Evolutionary conservation across 2,888 invertebrate species (phyloP), one percentile per base, ranked within the genome.

Genomic region (Spisula solida): DNA sequence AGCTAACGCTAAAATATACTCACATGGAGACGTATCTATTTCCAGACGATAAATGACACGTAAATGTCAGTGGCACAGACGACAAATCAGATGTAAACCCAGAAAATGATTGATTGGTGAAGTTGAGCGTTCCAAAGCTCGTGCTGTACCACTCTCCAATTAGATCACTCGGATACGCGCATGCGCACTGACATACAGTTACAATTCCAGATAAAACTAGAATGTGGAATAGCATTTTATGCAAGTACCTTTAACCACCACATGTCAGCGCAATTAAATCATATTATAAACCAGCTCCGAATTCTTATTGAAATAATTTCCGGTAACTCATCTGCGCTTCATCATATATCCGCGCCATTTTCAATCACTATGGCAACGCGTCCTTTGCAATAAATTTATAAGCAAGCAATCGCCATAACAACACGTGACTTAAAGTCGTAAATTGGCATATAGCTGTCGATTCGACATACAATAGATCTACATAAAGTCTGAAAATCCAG

Each of bases 101-200:
- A 20, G 91, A 89, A 86, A 93, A 92, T 34, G 92, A 91, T 41
- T 88, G 81, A 18, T 88, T 90, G 20, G 81, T 85, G 81, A 93
- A 93, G 70, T 92, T 93, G 81, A 94, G 85, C 47, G 90, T 90
- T 2, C 93, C 94, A 79, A 93, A 93, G 48, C 91, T 93, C 25
- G 94, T 92, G 79, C 93, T 93, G 88, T 93, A 93, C 93, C 93
- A 95, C 6, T 91, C 88, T 47, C 95, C 95, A 41, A 88, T 87
- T 81, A 95, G 87, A 81, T 92, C 92, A 18, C 90, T 80, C 1
- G 95, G 94, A 86, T 91, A 95, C 14, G 92, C 88, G 81, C 95
- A 95, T 81, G 89, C 83, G 51, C 87, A 75, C 25, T 85, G 20
- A 29, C 75, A 83, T 12, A 16, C 47, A 29, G 16, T 1, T 47